phyloP scores from a whole-genome alignment of 2,888 invertebrate genomes.

The Caenorhabditis sp. region DNA sequence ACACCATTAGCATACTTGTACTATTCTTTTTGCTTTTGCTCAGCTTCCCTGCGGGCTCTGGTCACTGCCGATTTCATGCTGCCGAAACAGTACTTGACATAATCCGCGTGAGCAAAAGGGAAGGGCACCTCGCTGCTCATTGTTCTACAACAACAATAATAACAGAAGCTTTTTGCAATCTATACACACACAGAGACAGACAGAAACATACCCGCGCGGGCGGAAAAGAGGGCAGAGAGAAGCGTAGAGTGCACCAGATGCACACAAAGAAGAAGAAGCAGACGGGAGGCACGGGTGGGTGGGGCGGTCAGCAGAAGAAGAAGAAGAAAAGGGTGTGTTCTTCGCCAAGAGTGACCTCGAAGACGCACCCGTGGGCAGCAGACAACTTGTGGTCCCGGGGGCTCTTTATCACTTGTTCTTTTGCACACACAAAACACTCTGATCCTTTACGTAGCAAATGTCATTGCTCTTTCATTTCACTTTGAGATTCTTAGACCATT shows the following conservation, averaged over 20 bases:
- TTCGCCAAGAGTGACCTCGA: conserved; percentile 44
- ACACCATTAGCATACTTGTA: conserved; percentile 48
- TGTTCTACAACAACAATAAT: conserved; percentile 52
- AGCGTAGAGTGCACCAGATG: conserved; percentile 43
- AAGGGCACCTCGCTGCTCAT: conserved; percentile 22
- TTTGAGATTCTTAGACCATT: neutral
- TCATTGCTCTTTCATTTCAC: neutral
- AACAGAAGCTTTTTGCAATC: conserved; percentile 54
- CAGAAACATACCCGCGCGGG: conserved; percentile 33
- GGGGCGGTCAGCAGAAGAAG: conserved; percentile 29
- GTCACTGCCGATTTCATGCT: neutral
- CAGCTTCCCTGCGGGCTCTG: neutral
- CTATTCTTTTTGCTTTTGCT: conserved; percentile 1
- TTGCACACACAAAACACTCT: neutral
- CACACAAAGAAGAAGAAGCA: conserved; percentile 36
- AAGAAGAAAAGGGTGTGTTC: conserved; percentile 49
- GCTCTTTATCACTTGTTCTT: conserved; percentile 18
- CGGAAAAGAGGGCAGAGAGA: conserved; percentile 1
- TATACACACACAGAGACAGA: conserved; percentile 32
- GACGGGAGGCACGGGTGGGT: conserved; percentile 17
- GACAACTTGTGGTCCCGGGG: conserved; percentile 39
- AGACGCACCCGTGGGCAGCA: conserved; percentile 41
- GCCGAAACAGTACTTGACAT: conserved; percentile 51
- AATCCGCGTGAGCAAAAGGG: conserved; percentile 43
- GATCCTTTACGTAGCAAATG: too few species aligned